These are phyloP conservation scores for Lemur catta DNA, from an alignment of 2,797 vertebrate species.

Conservation along the genomic window DNA sequence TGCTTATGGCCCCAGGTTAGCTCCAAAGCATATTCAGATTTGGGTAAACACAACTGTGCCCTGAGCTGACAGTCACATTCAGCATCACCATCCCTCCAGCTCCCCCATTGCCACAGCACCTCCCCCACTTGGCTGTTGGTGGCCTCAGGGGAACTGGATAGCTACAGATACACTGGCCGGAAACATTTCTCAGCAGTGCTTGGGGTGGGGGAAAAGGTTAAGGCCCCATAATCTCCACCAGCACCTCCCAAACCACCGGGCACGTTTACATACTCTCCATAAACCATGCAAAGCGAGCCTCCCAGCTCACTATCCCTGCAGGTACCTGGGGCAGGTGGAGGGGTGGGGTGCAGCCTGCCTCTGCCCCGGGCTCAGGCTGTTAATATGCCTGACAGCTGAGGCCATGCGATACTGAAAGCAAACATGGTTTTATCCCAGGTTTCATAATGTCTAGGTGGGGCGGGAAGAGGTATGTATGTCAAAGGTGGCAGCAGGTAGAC, in stretches of 20 bases:
- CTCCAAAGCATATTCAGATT: not conserved
- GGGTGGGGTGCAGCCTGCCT: too few relatives aligned
- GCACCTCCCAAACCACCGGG: not conserved
- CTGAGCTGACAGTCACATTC: not conserved
- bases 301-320: not conserved
- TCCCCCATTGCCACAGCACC: not conserved
- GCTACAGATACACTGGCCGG: not conserved
- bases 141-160: not conserved
- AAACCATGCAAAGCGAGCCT: not conserved
- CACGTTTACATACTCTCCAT: too few relatives aligned
- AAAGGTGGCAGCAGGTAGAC: rapidly evolving
- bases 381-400: rapidly evolving
- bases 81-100: rapidly evolving
- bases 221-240: not conserved
- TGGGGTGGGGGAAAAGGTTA: too few relatives aligned
- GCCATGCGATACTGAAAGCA: not conserved
- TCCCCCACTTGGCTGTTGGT: too few relatives aligned
- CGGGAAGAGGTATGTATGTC: rapidly evolving
- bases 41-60: too few relatives aligned
- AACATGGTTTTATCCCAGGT: not conserved
- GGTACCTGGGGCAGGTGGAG: too few relatives aligned
- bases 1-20: not conserved
- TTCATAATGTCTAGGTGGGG: not conserved
- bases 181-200: not conserved
- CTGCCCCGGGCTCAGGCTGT: not conserved